A percentile compares a stretch with the other conserved stretches of the same genome.
phyloP scores from a whole-genome alignment of 1,140 invertebrate genomes.

The Orchesella cincta region DNA sequence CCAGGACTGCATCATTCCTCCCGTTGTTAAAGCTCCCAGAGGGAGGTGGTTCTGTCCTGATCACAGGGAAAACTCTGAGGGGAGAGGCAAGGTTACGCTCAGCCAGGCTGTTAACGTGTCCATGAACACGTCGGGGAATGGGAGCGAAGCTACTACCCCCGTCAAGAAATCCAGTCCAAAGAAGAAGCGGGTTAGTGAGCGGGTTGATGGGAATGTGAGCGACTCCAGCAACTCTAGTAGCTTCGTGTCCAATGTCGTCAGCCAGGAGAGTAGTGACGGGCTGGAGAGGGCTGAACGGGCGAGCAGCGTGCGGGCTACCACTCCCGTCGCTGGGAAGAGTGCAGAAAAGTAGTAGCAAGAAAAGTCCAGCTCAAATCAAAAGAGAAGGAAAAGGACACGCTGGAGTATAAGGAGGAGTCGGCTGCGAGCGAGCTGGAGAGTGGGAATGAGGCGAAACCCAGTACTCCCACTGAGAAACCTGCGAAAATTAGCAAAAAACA shows the following conservation, averaged over 20 bases:
- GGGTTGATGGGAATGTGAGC: not conserved
- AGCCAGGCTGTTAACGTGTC: not conserved
- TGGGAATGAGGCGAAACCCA: not conserved
- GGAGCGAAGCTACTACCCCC: constrained; percentile 51
- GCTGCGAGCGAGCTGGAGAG: not conserved
- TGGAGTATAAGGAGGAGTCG: not conserved
- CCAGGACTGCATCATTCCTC: constrained; percentile 86
- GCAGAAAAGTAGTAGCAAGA: constrained; percentile 8
- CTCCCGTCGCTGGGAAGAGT: constrained; percentile 22
- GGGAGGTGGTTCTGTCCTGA: constrained; percentile 32
- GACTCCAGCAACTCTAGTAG: constrained; percentile 20
- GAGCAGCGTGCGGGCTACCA: not conserved
- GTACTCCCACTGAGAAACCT: constrained; percentile 16
- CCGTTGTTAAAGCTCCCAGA: constrained; percentile 69
- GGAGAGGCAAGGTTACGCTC: constrained; percentile 73
- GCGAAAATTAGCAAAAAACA: constrained; percentile 66
- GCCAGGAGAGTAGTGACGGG: constrained; percentile 1
- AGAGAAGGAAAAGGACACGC: not conserved
- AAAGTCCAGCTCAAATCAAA: too few species aligned
- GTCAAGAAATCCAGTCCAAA: constrained; percentile 55
- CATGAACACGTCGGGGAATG: constrained; percentile 28
- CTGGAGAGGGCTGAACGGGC: not conserved
- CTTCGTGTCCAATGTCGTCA: constrained; percentile 9
- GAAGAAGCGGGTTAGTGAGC: constrained; percentile 65
- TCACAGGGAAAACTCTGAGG: constrained; percentile 69